Evolutionary conservation across 2,888 invertebrate genomes (phyloP).

Genomic region (Copidosoma aretas): DNA sequence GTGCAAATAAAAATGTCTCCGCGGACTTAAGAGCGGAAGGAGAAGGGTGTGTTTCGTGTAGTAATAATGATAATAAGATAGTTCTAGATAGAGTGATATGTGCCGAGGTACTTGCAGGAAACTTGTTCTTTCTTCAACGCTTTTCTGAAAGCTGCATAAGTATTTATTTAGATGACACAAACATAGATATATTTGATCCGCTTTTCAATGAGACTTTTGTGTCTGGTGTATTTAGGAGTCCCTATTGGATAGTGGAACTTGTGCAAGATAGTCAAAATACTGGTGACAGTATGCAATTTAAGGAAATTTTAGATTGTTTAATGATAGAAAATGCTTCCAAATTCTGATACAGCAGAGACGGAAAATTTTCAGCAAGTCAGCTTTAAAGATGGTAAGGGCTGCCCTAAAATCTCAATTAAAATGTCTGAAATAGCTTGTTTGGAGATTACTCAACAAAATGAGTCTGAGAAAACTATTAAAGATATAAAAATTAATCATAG

Average conservation of each 20-base stretch:
- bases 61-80: no score
- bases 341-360: no score
- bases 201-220: slow-evolving; percentile 2
- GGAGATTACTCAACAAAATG: slow-evolving; percentile 1
- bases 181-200: slow-evolving; percentile 11
- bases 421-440: not conserved
- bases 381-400: not conserved
- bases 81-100: no score
- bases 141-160: slow-evolving; percentile 33
- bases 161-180: slow-evolving; percentile 42
- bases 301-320: slow-evolving; percentile 17
- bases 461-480: slow-evolving; percentile 30
- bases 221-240: slow-evolving; percentile 25
- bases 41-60: no score
- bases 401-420: not conserved
- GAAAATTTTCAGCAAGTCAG: no score
- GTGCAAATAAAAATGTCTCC: no score
- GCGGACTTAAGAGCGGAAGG: no score
- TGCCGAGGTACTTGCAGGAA: no score
- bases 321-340: not conserved
- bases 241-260: not conserved
- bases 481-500: slow-evolving; percentile 33
- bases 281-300: not conserved
- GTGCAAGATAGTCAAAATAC: slow-evolving; percentile 4
- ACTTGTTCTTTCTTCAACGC: slow-evolving; percentile 34